Evolutionary conservation across 2,797 vertebrate species (phyloP).

Genomic region (Emys orbicularis): DNA sequence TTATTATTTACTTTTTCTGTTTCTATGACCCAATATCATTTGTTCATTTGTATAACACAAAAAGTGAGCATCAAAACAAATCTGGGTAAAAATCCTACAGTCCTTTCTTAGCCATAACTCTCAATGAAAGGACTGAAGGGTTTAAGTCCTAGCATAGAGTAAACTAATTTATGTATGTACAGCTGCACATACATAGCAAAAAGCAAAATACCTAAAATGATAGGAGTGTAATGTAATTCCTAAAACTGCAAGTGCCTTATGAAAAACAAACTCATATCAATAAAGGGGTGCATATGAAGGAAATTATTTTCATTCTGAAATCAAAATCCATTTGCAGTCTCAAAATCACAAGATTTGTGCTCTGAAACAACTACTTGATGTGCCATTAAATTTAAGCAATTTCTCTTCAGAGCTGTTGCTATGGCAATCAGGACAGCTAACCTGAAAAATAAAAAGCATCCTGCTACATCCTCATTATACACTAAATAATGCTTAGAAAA

Average conservation of each 20-base stretch:
- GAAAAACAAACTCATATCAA: conserved; percentile 37
- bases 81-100: neutral
- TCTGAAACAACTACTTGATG: conserved; percentile 38
- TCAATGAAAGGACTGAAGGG: neutral
- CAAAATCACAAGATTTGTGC: conserved; percentile 18
- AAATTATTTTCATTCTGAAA: conserved; percentile 59
- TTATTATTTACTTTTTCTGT: conserved; percentile 6
- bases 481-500: neutral
- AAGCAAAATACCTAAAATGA: conserved; percentile 32
- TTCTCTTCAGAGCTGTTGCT: conserved; percentile 38
- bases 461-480: neutral
- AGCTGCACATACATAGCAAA: conserved; percentile 60
- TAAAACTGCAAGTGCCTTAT: conserved; percentile 59
- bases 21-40: conserved; percentile 16
- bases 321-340: conserved; percentile 22
- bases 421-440: neutral
- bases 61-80: conserved; percentile 38
- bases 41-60: conserved; percentile 21
- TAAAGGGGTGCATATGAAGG: conserved; percentile 15
- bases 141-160: conserved; percentile 44
- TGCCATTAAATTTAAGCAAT: conserved; percentile 12
- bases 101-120: conserved; percentile 4
- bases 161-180: conserved; percentile 50
- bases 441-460: neutral
- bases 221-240: conserved; percentile 50